Conservation (phyloP, 2,113 vertebrate species). For the Dipodomys spectabilis region DNA sequence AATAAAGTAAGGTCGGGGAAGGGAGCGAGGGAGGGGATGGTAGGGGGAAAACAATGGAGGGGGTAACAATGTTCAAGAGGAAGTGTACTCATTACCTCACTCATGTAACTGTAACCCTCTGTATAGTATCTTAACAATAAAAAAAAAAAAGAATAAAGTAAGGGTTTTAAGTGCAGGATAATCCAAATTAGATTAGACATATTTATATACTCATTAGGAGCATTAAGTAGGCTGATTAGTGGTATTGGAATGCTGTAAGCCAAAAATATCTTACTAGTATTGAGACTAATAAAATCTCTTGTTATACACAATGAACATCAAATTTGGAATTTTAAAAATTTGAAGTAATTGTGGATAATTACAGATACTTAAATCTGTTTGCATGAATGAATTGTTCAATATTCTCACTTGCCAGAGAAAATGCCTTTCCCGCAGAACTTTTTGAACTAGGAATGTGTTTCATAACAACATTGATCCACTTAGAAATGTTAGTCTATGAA, state of each 20-base stretch:
- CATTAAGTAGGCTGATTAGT: constrained; percentile 64
- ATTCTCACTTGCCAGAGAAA: constrained; percentile 61
- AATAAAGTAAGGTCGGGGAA: constrained; percentile 64
- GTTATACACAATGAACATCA: constrained; percentile 71
- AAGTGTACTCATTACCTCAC: no score
- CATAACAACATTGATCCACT: constrained; percentile 38
- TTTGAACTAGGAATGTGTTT: constrained; percentile 60
- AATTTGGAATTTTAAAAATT: constrained; percentile 70
- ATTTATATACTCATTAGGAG: constrained; percentile 69
- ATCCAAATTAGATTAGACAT: constrained; percentile 69
- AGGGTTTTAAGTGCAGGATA: constrained; percentile 52
- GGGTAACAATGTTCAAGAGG: no score
- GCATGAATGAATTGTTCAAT: constrained; percentile 62
- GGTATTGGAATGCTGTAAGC: constrained; percentile 56
- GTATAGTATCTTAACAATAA: no score
- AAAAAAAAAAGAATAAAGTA: constrained; percentile 69
- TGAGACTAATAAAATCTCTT: constrained; percentile 66
- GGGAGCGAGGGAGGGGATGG: no score
- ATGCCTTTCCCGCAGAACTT: constrained; percentile 43
- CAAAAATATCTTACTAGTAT: constrained; percentile 69
- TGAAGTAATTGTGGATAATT: constrained; percentile 72
- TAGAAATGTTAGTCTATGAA: constrained; percentile 39
- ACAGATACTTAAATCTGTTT: constrained; percentile 71
- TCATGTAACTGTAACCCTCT: no score
- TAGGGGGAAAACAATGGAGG: no score